Evolutionary conservation across 2,797 vertebrate genomes (phyloP).

Genomic region (Odontamblyopus rebecca): DNA sequence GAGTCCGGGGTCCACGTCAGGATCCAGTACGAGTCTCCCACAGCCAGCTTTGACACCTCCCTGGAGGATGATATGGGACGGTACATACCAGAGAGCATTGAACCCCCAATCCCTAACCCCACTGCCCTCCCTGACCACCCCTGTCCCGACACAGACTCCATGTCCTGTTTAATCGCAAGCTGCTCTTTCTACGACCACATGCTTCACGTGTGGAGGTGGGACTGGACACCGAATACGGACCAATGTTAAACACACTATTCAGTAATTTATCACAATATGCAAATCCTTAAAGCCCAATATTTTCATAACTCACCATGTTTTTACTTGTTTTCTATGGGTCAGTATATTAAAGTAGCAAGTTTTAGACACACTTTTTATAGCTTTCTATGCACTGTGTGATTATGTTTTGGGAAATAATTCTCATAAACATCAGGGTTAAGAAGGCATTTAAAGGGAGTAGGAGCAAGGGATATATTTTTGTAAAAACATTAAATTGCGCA

Average conservation of each 20-base stretch:
- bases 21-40: slow-evolving; percentile 83
- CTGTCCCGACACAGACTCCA: background rate
- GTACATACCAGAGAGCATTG: slow-evolving; percentile 48
- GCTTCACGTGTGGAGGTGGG: slow-evolving; percentile 93
- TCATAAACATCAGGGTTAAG: background rate
- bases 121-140: background rate
- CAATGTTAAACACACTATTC: background rate
- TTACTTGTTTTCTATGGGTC: slow-evolving; percentile 26
- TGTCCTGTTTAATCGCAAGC: slow-evolving; percentile 83
- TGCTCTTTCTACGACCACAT: slow-evolving; percentile 95
- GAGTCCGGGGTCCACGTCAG: slow-evolving; percentile 73
- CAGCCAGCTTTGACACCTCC: slow-evolving; percentile 78
- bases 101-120: background rate
- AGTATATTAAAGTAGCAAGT: background rate
- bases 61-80: slow-evolving; percentile 75
- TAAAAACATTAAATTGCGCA: background rate
- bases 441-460: background rate
- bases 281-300: slow-evolving; percentile 28
- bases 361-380: slow-evolving; percentile 1
- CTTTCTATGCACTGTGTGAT: slow-evolving; percentile 5
- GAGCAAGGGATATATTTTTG: background rate
- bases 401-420: background rate
- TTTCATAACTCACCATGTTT: slow-evolving; percentile 40
- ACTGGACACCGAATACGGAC: slow-evolving; percentile 67
- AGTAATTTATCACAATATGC: slow-evolving; percentile 7